These are phyloP conservation scores for Macroglossus sobrinus DNA, from an alignment of 2,113 vertebrate species.

Conservation along the genomic window DNA sequence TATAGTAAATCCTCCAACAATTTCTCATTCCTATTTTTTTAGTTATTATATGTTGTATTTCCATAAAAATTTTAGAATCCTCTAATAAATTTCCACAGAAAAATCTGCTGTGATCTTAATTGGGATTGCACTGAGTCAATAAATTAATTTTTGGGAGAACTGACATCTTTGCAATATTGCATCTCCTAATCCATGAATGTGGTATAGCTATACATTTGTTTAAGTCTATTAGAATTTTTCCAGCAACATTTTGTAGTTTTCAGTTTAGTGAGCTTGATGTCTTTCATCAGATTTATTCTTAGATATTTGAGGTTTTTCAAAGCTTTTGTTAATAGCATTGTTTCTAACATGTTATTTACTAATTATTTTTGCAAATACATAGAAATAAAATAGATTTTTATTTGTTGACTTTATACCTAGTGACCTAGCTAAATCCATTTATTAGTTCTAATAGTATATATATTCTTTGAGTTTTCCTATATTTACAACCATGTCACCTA, in stretches of 20 bases:
- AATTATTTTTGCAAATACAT: background rate
- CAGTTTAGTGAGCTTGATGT: background rate
- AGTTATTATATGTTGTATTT: background rate
- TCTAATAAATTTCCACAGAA: background rate
- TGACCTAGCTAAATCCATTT: background rate
- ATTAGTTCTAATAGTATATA: background rate
- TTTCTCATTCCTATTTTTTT: constrained; percentile 3
- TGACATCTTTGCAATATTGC: background rate
- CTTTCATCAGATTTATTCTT: background rate
- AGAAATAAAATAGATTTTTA: background rate
- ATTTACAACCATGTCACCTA: background rate
- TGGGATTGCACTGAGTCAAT: background rate
- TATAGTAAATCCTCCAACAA: background rate
- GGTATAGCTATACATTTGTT: background rate
- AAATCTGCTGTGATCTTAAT: background rate
- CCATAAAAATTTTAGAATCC: background rate
- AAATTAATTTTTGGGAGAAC: background rate
- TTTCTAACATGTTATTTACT: background rate
- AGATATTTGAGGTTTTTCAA: background rate
- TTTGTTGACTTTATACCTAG: background rate
- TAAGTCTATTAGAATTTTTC: background rate
- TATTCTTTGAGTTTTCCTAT: background rate
- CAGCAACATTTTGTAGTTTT: background rate
- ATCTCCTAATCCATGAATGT: background rate
- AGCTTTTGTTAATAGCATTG: background rate